phyloP scores from a whole-genome alignment of 2,797 vertebrate genomes.

The Scyliorhinus canicula region DNA sequence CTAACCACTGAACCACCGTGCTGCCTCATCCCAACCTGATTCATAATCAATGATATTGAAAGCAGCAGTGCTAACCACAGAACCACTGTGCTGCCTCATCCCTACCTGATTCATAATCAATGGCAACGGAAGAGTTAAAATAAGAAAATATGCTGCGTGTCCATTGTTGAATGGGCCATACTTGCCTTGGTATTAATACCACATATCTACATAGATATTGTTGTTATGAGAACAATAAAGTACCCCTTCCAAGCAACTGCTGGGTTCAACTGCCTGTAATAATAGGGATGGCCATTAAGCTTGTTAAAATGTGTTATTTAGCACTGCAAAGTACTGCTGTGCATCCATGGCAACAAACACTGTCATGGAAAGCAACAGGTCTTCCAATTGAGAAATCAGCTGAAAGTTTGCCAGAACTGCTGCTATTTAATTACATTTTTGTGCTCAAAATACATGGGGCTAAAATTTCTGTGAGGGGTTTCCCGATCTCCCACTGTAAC shows the following conservation, averaged over 20 bases:
- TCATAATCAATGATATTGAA: no score
- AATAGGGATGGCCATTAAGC: not conserved
- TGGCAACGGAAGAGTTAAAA: not conserved
- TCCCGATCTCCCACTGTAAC: not conserved
- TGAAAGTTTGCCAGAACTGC: not conserved
- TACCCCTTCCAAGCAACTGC: not conserved
- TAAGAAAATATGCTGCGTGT: not conserved
- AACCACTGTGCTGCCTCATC: no score
- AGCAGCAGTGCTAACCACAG: no score
- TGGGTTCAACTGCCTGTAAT: not conserved
- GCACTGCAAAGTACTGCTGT: not conserved
- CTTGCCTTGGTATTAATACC: no score
- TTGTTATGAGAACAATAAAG: not conserved
- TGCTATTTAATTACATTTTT: not conserved
- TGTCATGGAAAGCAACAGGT: not conserved
- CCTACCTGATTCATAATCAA: not conserved
- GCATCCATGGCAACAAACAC: not conserved
- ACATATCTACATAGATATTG: not conserved
- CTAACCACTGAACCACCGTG: no score
- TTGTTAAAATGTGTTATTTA: not conserved
- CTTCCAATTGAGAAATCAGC: not conserved
- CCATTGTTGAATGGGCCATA: not conserved
- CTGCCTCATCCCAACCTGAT: no score
- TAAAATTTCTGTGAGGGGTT: not conserved
- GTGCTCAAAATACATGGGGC: not conserved